Evolutionary conservation across 53 echinoderm and acorn worm genomes (phyloP), one percentile per base, ranked within the genome.

Genomic region (Arbacia lixula): DNA sequence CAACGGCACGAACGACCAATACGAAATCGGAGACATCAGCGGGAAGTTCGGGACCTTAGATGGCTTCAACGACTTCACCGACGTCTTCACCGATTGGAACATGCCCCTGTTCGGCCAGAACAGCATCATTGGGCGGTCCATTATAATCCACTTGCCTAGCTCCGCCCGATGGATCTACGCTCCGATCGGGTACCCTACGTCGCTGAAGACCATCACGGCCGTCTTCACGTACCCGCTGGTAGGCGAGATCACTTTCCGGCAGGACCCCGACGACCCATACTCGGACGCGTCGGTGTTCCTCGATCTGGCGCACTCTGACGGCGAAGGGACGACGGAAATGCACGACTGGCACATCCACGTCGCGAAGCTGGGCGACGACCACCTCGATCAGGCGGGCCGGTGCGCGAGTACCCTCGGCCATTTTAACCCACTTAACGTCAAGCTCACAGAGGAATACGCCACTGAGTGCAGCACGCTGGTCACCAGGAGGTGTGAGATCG

Each of bases 271-370:
- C 25, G 92, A 98, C 69, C 98, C 98, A 16, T 75, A 88, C 85
- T 88, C 92, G 4, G 98, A 98, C 30, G 92, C 98, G 0, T 86
- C 94, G 0, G 83, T 98, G 14, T 98, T 88, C 62, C 82, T 98
- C 30, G 92, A 94, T 49, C 78, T 98, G 24, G 92, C 94, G 8
- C 89, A 89, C 39, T 85, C 87, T 6, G 91, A 98, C 42, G 98
- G 98, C 16, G 57, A 87, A 4, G 63, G 46, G 0, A 83, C 92
- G 35, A 92, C 90, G 6, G 20, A 37, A 5, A 72, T 85, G 11
- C 98, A 98, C 82, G 92, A 98, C 85, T 98, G 98, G 98, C 98
- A 98, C 71, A 83, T 98, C 22, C 98, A 98, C 71, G 66, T 83
- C 40, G 21, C 22, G 14, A 67, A 77, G 66, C 83, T 90, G 12